phyloP scores from a whole-genome alignment of 2,888 invertebrate species.

The Heliconius charithonia region DNA sequence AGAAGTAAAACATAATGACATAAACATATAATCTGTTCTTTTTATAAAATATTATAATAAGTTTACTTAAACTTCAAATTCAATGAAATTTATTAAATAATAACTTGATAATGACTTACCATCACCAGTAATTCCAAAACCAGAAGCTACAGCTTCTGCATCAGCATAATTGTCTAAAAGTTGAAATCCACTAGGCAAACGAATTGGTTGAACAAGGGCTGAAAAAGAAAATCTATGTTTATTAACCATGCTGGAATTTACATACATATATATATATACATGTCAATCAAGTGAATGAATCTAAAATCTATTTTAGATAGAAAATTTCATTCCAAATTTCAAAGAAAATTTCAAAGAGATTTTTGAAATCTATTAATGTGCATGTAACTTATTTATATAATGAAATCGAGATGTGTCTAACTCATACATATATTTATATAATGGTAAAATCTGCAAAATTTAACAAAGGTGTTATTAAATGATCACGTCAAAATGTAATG shows the following conservation, averaged over 20 bases:
- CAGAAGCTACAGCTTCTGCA: slow-evolving; percentile 25
- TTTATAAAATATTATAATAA: no score
- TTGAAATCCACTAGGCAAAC: slow-evolving; percentile 15
- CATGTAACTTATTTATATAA: neutral
- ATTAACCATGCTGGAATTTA: neutral
- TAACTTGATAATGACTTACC: slow-evolving; percentile 18
- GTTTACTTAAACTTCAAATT: no score
- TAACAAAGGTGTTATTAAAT: neutral
- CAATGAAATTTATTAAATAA: no score
- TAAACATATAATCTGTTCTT: neutral
- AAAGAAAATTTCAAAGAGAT: neutral
- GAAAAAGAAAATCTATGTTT: slow-evolving; percentile 9
- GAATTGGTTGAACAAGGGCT: slow-evolving; percentile 31
- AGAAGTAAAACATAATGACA: neutral
- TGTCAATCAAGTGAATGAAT: no score
- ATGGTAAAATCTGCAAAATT: no score
- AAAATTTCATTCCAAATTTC: neutral
- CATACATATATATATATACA: neutral
- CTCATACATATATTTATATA: no score
- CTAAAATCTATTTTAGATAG: neutral
- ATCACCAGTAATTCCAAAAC: slow-evolving; percentile 34
- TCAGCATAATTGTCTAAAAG: slow-evolving; percentile 26
- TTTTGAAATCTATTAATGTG: neutral
- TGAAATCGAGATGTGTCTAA: slow-evolving; percentile 40
- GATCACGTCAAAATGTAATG: no score